Evolutionary conservation across 2,888 invertebrate genomes (phyloP).

Genomic region (Amaurobius ferox): DNA sequence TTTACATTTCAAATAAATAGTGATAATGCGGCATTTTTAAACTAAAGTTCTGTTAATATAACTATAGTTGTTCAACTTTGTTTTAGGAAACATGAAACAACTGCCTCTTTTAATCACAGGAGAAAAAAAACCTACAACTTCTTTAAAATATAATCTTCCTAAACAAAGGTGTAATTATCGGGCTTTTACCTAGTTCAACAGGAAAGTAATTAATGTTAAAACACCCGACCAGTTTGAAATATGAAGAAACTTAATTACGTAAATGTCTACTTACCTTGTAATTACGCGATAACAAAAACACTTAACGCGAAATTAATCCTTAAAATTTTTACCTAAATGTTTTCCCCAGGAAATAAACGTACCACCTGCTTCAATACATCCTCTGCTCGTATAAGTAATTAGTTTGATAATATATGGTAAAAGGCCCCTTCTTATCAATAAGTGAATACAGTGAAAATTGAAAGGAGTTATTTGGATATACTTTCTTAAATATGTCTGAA

Average conservation of each 20-base stretch:
- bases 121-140: too few species aligned
- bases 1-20: too few species aligned
- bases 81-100: too few species aligned
- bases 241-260: neutral
- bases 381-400: neutral
- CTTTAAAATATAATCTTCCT: too few species aligned
- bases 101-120: too few species aligned
- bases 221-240: neutral
- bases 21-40: too few species aligned
- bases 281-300: conserved; percentile 5
- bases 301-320: conserved; percentile 1
- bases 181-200: neutral
- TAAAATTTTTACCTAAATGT: neutral
- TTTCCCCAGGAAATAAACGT: neutral
- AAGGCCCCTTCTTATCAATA: too few species aligned
- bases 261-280: neutral
- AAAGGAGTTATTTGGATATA: too few species aligned
- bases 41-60: too few species aligned
- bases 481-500: too few species aligned
- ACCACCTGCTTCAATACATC: neutral
- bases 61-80: too few species aligned
- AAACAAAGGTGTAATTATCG: neutral
- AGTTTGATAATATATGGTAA: neutral
- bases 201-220: neutral
- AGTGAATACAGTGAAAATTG: too few species aligned